Conservation (phyloP, 2,113 vertebrate genomes). For the Marcusenius ussheri region DNA sequence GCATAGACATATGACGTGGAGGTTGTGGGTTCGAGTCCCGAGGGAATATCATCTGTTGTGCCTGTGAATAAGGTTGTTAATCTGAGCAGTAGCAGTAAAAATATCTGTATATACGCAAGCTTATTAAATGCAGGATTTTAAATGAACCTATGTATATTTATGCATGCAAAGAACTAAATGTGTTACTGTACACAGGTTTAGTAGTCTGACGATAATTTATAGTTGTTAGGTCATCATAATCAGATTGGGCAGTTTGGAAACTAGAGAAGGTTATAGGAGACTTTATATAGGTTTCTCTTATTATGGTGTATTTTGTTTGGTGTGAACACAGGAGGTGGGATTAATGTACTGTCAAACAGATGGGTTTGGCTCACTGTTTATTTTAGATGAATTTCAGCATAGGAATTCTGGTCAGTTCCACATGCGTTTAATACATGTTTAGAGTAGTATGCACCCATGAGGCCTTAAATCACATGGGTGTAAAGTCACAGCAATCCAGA, state of each 20-base stretch:
- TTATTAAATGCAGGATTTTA: neutral
- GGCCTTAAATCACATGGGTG: neutral
- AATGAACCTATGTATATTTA: neutral
- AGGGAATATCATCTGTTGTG: neutral
- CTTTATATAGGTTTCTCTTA: neutral
- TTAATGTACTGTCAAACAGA: neutral
- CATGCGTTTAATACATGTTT: neutral
- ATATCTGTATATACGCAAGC: neutral
- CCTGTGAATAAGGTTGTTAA: neutral
- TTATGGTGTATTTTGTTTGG: neutral
- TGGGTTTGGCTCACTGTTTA: neutral
- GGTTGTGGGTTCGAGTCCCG: neutral
- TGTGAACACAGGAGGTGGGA: neutral
- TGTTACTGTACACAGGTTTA: neutral
- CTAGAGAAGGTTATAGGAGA: neutral
- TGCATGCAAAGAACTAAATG: neutral
- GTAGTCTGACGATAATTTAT: neutral
- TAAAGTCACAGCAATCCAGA: neutral
- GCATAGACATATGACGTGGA: neutral
- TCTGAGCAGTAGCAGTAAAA: neutral
- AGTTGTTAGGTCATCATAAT: neutral
- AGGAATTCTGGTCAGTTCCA: neutral
- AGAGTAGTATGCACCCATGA: neutral
- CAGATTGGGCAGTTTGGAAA: neutral
- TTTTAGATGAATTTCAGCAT: neutral